A percentile compares a stretch with the other conserved stretches of the same genome.
Conservation (phyloP, 2,113 vertebrate species). For the Paramisgurnus dabryanus region DNA sequence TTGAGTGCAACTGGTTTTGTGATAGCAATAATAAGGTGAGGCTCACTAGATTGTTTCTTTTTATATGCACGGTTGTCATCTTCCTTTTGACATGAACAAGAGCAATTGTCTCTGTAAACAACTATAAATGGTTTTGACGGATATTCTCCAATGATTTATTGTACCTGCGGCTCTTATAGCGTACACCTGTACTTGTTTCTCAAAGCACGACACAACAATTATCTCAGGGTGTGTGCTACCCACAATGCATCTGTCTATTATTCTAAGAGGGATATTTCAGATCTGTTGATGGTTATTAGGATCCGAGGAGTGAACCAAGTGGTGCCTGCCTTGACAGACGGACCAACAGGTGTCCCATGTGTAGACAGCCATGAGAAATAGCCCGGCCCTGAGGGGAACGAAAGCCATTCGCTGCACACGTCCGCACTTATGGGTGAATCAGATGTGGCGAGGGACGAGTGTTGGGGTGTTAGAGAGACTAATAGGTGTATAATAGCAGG, state of each 20-base stretch:
- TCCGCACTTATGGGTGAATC: not conserved
- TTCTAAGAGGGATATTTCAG: slow-evolving; percentile 2
- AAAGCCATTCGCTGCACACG: slow-evolving; percentile 8
- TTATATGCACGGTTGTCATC: not conserved
- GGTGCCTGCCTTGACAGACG: slow-evolving; percentile 37
- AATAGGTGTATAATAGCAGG: not conserved
- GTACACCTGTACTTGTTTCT: slow-evolving; percentile 37
- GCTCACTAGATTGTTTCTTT: slow-evolving; percentile 8
- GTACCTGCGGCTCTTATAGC: slow-evolving; percentile 33
- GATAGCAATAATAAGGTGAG: not conserved
- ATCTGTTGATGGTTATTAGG: slow-evolving; percentile 4
- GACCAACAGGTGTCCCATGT: slow-evolving; percentile 38
- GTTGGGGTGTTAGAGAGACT: slow-evolving; percentile 16
- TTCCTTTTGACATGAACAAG: slow-evolving; percentile 21
- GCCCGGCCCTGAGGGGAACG: slow-evolving; percentile 14
- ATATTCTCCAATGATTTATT: slow-evolving; percentile 45
- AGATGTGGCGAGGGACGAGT: slow-evolving; percentile 2
- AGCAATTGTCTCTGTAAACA: slow-evolving; percentile 38
- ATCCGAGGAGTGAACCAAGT: not conserved
- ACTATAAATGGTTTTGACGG: slow-evolving; percentile 48
- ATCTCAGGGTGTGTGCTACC: not conserved
- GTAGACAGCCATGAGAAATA: slow-evolving; percentile 24
- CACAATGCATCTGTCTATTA: not conserved
- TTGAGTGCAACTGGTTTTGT: not conserved
- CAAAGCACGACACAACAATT: not conserved